These are phyloP conservation scores for Marasmarcha lunaedactyla DNA, from an alignment of 2,888 invertebrate species.

Conservation along the genomic window DNA sequence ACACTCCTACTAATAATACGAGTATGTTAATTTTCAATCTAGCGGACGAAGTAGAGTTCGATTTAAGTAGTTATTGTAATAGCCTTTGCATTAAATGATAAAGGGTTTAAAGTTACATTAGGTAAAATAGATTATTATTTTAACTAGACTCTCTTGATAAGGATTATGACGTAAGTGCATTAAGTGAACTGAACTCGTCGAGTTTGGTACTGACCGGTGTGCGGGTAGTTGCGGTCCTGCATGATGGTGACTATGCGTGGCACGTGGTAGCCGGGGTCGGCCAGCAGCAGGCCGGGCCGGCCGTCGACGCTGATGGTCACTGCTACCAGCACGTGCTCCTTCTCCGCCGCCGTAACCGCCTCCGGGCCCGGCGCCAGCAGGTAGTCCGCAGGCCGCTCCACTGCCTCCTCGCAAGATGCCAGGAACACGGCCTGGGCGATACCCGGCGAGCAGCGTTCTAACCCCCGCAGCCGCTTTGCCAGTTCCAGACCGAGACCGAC, in stretches of 20 bases:
- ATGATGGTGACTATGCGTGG: conserved; percentile 88
- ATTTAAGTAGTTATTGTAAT: too few species aligned
- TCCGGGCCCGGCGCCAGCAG: conserved; percentile 68
- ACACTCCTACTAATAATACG: too few species aligned
- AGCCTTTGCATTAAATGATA: too few species aligned
- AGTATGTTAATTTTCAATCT: too few species aligned
- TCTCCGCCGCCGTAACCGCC: conserved; percentile 77
- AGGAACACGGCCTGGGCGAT: conserved; percentile 72
- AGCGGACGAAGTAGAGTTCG: too few species aligned
- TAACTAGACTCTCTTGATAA: too few species aligned
- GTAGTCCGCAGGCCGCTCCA: conserved; percentile 69
- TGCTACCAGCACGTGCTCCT: conserved; percentile 89
- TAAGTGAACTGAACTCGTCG: too few species aligned
- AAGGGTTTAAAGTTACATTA: too few species aligned
- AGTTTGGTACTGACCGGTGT: conserved; percentile 81
- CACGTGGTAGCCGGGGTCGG: conserved; percentile 94
- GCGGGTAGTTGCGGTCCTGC: conserved; percentile 86
- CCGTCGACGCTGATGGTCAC: conserved; percentile 80
- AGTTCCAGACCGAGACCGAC: conserved; percentile 87
- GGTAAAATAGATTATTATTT: too few species aligned
- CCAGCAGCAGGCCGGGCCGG: conserved; percentile 80
- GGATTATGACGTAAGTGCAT: too few species aligned
- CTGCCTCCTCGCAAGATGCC: conserved; percentile 90
- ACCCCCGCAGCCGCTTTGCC: conserved; percentile 71
- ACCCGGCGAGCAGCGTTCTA: conserved; percentile 72